Percentiles rank a stretch among this genome's conserved stretches.
These are phyloP conservation scores for Cnemophilus loriae DNA, from an alignment of 2,113 vertebrate species.

Conservation along the genomic window DNA sequence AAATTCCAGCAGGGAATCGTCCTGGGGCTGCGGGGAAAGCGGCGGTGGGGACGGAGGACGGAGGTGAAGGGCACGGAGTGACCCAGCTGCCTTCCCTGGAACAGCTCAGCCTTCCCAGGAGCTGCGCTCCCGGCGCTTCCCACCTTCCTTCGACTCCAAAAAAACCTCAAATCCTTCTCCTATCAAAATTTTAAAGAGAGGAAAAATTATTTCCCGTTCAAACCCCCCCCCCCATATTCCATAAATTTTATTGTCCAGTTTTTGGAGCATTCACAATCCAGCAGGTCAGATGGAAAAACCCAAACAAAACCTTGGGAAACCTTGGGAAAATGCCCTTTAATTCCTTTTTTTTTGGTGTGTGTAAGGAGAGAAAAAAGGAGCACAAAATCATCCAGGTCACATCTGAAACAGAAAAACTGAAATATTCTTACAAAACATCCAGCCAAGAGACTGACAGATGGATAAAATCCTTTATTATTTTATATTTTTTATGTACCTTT, in stretches of 20 bases:
- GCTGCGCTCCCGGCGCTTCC: background rate
- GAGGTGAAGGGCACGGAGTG: background rate
- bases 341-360: background rate
- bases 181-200: background rate
- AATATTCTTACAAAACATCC: background rate
- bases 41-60: background rate
- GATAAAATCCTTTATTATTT: slow-evolving; percentile 8
- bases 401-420: background rate
- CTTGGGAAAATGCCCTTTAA: background rate
- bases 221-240: background rate
- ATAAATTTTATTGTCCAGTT: background rate
- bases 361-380: background rate
- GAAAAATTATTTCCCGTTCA: background rate
- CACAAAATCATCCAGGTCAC: background rate
- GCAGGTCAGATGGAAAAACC: background rate
- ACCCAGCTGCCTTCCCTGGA: background rate
- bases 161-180: background rate
- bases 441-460: background rate
- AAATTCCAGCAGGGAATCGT: background rate
- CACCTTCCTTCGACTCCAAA: background rate
- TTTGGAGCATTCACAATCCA: background rate
- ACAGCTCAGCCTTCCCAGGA: background rate
- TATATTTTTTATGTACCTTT: background rate
- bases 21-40: background rate
- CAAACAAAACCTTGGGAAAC: background rate